Evolutionary conservation across 2,113 vertebrate genomes (phyloP).

Genomic region (Rhodinocichla rosea): DNA sequence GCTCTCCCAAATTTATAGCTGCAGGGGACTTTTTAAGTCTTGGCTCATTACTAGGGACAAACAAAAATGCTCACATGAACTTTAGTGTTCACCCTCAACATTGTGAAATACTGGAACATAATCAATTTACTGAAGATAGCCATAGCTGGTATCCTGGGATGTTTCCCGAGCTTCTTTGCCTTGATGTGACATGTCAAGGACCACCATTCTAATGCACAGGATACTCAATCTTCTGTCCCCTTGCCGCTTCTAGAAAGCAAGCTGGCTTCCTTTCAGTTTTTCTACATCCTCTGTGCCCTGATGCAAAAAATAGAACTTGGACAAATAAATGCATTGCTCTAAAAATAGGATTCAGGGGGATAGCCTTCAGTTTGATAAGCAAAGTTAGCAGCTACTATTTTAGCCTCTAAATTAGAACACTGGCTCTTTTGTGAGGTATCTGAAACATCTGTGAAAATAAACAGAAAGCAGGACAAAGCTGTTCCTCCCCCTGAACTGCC

Average conservation of each 20-base stretch:
- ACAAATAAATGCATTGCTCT: background rate
- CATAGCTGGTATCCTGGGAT: background rate
- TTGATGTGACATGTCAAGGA: background rate
- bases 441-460: constrained; percentile 21
- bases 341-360: background rate
- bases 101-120: background rate
- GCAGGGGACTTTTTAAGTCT: background rate
- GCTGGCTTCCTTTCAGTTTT: background rate
- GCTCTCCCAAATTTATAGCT: background rate
- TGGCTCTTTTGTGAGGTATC: background rate
- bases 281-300: background rate
- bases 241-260: background rate
- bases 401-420: background rate
- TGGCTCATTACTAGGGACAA: background rate
- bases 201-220: background rate
- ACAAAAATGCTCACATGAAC: background rate
- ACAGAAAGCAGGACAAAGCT: background rate
- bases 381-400: background rate
- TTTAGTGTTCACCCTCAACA: background rate
- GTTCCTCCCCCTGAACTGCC: background rate
- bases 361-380: background rate
- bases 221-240: background rate
- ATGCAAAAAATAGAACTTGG: background rate
- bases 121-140: background rate
- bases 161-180: background rate